Conservation (phyloP, 2,113 vertebrate genomes). For the Scolopax mira region DNA sequence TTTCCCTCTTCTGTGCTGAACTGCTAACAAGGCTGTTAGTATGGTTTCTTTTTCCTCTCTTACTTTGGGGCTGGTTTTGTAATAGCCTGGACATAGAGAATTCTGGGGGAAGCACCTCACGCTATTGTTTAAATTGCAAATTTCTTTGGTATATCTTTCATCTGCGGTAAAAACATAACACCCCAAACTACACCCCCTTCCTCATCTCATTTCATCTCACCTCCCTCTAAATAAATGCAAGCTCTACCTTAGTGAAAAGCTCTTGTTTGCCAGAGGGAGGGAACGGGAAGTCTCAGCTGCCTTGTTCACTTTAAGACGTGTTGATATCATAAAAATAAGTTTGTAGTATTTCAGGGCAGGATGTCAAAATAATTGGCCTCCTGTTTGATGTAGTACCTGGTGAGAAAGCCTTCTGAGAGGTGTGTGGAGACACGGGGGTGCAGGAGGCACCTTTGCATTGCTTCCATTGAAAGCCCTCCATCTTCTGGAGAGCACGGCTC, state of each 20-base stretch:
- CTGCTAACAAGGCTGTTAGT: neutral
- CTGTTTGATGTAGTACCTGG: accelerated
- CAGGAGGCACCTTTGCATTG: neutral
- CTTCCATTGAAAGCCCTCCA: neutral
- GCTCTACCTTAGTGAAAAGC: neutral
- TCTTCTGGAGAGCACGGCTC: neutral
- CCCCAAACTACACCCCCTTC: neutral
- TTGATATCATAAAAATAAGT: neutral
- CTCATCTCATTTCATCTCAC: neutral
- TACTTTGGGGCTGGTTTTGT: neutral
- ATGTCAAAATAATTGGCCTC: neutral
- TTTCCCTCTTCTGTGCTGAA: neutral
- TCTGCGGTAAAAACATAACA: neutral
- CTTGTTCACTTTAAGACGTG: neutral
- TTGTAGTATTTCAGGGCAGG: neutral
- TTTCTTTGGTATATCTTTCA: neutral
- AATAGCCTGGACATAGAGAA: neutral
- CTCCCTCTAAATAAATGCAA: neutral
- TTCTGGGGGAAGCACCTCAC: accelerated
- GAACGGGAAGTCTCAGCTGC: neutral
- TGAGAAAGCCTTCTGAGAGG: neutral
- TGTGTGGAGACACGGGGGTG: neutral
- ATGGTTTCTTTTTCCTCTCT: neutral
- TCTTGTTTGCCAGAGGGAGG: neutral
- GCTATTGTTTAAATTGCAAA: neutral